These are phyloP conservation scores for Atractosteus spatula DNA, from an alignment of 2,113 vertebrate genomes.

Conservation along the genomic window DNA sequence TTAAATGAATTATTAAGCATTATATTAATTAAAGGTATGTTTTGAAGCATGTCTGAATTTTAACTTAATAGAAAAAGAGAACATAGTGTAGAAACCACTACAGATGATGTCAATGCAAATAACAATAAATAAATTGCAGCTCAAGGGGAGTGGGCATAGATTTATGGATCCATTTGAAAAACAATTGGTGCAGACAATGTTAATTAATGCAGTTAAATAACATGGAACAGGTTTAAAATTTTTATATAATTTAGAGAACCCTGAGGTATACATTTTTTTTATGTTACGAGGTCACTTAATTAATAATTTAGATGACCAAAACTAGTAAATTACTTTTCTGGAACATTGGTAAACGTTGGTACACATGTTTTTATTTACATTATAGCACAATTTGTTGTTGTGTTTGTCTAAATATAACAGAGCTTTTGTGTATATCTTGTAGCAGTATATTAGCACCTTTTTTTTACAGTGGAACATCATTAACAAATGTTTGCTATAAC, in stretches of 20 bases:
- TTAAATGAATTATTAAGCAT: conserved; percentile 19
- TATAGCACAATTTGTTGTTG: too few species aligned
- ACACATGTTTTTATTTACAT: too few species aligned
- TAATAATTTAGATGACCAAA: too few species aligned
- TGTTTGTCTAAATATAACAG: too few species aligned
- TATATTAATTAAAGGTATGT: conserved; percentile 18
- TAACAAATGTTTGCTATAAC: too few species aligned
- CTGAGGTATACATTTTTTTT: background rate
- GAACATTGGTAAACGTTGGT: too few species aligned
- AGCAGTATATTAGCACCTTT: too few species aligned
- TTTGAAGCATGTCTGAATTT: conserved; percentile 8
- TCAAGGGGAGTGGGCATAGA: conserved; percentile 12
- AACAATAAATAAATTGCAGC: conserved; percentile 11
- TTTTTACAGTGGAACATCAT: too few species aligned
- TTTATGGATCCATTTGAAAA: conserved; percentile 26
- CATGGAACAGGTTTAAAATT: conserved; percentile 10
- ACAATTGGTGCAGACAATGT: conserved; percentile 13
- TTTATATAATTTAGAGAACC: background rate
- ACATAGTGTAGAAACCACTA: background rate
- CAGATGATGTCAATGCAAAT: conserved; percentile 11
- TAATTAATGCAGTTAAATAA: conserved; percentile 26
- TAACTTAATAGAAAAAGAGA: background rate
- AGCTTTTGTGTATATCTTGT: too few species aligned
- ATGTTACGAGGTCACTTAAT: too few species aligned
- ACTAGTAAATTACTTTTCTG: too few species aligned